Conservation (phyloP, 2,888 invertebrate genomes). For the Zaprionus obscuricornis region DNA sequence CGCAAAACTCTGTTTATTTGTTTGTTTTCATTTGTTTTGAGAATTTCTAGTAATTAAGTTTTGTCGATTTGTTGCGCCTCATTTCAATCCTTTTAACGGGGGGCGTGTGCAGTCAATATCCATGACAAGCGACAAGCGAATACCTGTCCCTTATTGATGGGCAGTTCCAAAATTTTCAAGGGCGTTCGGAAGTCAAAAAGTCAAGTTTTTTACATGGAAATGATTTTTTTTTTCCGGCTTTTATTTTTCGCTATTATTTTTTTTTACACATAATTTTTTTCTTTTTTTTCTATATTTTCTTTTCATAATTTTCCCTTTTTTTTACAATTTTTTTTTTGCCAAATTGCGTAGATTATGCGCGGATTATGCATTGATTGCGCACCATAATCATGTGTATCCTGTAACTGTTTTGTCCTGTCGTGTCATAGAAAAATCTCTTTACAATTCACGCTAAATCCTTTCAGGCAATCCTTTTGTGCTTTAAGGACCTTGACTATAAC, state of each 20-base stretch:
- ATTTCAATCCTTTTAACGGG: slow-evolving; percentile 19
- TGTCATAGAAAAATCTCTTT: slow-evolving; percentile 31
- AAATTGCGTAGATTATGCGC: slow-evolving; percentile 66
- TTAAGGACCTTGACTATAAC: slow-evolving; percentile 37
- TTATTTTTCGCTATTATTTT: too few species aligned
- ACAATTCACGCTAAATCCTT: slow-evolving; percentile 69
- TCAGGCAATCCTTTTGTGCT: slow-evolving; percentile 59
- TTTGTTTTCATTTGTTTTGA: slow-evolving; percentile 81
- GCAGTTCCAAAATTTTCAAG: too few species aligned
- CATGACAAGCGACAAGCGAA: too few species aligned
- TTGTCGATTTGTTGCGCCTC: slow-evolving; percentile 58
- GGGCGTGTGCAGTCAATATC: slow-evolving; percentile 67
- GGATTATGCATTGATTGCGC: slow-evolving; percentile 71
- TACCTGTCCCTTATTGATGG: too few species aligned
- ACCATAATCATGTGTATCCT: slow-evolving; percentile 47
- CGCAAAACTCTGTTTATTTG: slow-evolving; percentile 70
- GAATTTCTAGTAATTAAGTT: slow-evolving; percentile 73
- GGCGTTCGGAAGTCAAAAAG: slow-evolving; percentile 34
- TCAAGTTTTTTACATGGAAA: slow-evolving; percentile 29
- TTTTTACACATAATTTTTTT: too few species aligned
- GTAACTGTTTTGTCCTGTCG: slow-evolving; percentile 17
- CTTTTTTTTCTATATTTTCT: neutral
- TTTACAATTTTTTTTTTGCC: slow-evolving; percentile 14
- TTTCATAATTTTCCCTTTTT: slow-evolving; percentile 9
- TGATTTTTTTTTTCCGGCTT: neutral